Evolutionary conservation across 2,797 vertebrate genomes (phyloP).

Genomic region (Microhierax caerulescens): DNA sequence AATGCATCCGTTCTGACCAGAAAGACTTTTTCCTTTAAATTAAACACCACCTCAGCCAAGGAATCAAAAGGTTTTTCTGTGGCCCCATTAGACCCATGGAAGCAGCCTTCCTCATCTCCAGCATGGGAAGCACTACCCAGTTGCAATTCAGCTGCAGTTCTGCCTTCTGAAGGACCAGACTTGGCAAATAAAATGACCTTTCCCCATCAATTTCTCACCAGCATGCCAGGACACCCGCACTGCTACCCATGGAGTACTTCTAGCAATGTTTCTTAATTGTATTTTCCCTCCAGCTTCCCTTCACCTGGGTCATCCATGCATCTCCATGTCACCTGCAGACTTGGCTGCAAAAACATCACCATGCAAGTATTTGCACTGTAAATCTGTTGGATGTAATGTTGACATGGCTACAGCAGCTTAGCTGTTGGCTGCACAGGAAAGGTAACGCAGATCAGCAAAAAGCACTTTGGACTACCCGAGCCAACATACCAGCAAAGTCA

Average conservation of each 20-base stretch:
- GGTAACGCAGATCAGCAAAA: not conserved
- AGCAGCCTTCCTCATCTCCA: not conserved
- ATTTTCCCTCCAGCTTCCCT: not conserved
- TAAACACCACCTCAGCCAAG: conserved; percentile 8
- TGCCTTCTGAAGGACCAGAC: not conserved
- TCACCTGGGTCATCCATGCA: not conserved
- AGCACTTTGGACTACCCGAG: not conserved
- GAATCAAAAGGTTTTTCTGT: not conserved
- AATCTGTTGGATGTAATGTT: not conserved
- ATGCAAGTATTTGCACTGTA: not conserved
- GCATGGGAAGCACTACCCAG: not conserved
- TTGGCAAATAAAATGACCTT: not conserved
- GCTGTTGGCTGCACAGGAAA: not conserved
- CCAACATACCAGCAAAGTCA: not conserved
- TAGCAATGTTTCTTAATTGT: not conserved
- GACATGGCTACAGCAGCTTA: not conserved
- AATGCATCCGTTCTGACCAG: conserved; percentile 7
- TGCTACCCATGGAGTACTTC: not conserved
- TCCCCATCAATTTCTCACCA: not conserved
- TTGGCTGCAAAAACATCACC: not conserved
- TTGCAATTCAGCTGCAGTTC: not conserved
- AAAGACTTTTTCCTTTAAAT: conserved; percentile 49
- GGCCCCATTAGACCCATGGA: not conserved
- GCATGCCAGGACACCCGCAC: not conserved
- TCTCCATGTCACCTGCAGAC: not conserved